Percentiles rank a stretch among this genome's conserved stretches.
phyloP scores from a whole-genome alignment of 1,140 invertebrate species.

The Akabosia matsudoensis region DNA sequence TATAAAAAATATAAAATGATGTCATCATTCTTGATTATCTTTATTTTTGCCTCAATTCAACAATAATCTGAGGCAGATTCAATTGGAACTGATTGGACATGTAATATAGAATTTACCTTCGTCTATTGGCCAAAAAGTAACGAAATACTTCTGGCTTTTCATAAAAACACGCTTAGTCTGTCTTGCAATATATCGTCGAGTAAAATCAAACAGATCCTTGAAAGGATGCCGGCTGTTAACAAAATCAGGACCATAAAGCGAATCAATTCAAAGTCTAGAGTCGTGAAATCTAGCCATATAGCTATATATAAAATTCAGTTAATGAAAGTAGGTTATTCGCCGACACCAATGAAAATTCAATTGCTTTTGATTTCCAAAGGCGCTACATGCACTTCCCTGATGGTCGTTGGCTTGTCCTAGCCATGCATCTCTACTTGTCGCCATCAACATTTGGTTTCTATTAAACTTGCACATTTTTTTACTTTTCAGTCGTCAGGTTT shows the following conservation, averaged over 20 bases:
- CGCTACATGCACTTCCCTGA: too few species aligned
- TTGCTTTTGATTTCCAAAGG: too few species aligned
- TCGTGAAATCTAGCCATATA: neutral
- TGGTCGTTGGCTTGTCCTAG: too few species aligned
- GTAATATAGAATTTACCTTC: too few species aligned
- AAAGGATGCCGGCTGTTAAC: neutral
- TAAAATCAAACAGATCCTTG: neutral
- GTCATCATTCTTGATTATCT: neutral
- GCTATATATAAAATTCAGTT: neutral
- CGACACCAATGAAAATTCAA: neutral
- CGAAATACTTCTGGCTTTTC: too few species aligned
- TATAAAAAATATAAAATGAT: neutral
- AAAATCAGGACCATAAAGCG: neutral
- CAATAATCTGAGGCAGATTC: neutral
- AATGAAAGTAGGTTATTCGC: neutral
- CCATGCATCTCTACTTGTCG: too few species aligned
- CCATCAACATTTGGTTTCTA: too few species aligned
- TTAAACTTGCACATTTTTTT: too few species aligned
- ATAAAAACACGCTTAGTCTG: too few species aligned
- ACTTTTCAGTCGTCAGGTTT: too few species aligned
- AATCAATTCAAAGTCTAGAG: neutral
- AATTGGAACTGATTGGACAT: neutral
- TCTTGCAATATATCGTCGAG: too few species aligned
- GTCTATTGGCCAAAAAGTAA: too few species aligned
- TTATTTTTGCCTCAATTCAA: neutral